Evolutionary conservation across 2,888 invertebrate species (phyloP), one percentile per base, ranked within the genome.

Genomic region (Sialis lutaria): DNA sequence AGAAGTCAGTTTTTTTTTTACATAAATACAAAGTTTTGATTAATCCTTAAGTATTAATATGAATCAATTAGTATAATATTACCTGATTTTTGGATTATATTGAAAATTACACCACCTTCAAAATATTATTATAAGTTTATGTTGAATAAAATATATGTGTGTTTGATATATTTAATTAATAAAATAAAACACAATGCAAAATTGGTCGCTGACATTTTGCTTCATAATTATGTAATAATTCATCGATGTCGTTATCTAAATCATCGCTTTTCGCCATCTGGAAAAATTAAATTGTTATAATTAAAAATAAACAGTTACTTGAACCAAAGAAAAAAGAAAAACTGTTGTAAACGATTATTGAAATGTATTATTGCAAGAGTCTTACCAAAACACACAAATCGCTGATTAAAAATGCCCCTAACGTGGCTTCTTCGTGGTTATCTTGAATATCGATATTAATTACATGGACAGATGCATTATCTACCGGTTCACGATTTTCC

Each of bases 391-490:
- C 79, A 54, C 93, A 89, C 69, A 99, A 77, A 67, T 98, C 96
- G 67, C 90, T 90, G 54, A 99, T 95, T 56, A 96, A 74, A 69
- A 97, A 96, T 34, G 98, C 97, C 53, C 98, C 98, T 60, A 98
- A 83, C 4, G 97, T 92, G 1, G 98, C 98, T 67, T 99, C 98
- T 65, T 99, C 98, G 54, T 97, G 93, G 68, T 98, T 99, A 69
- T 99, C 98, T 64, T 92, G 93, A 57, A 99, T 95, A 62, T 99
- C 98, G 55, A 99, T 83, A 64, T 99, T 99, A 48, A 99, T 84
- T 40, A 99, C 80, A 70, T 99, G 98, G 3, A 90, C 93, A 6
- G 91, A 86, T 46, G 88, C 83, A 65, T 87, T 88, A 55, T 82
- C 77, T 44, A 79, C 74, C 1, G 85, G 82, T 47, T 82, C 77